phyloP scores from a whole-genome alignment of 2,888 invertebrate genomes.

The Dascillus cervinus region DNA sequence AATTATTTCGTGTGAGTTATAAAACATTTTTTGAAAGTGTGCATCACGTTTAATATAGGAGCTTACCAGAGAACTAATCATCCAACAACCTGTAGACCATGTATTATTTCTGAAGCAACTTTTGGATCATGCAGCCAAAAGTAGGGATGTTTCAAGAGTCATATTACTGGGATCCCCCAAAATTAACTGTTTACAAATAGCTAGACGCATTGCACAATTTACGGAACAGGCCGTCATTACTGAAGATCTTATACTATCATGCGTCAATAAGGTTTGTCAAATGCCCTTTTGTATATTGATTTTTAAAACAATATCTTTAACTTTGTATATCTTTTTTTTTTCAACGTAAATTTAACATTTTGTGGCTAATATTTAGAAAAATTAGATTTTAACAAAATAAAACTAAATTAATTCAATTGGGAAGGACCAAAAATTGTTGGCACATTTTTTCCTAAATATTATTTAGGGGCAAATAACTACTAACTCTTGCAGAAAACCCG shows the following conservation, averaged over 20 bases:
- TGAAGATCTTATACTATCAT: slow-evolving; percentile 17
- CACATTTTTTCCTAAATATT: slow-evolving; percentile 2
- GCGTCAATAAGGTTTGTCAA: neutral
- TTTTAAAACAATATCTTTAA: too few species aligned
- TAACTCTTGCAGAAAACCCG: too few species aligned
- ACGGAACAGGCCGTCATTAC: slow-evolving; percentile 33
- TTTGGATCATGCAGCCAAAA: slow-evolving; percentile 43
- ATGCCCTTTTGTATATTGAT: too few species aligned
- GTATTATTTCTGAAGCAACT: slow-evolving; percentile 54
- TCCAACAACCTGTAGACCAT: slow-evolving; percentile 56
- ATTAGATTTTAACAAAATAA: too few species aligned
- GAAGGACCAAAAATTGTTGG: neutral
- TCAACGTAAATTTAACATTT: too few species aligned
- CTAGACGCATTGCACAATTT: slow-evolving; percentile 26
- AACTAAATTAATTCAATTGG: neutral
- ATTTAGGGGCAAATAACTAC: slow-evolving; percentile 2
- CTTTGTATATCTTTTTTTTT: too few species aligned
- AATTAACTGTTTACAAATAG: slow-evolving; percentile 34
- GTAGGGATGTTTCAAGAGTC: slow-evolving; percentile 46
- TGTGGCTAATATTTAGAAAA: too few species aligned
- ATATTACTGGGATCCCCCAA: slow-evolving; percentile 51
- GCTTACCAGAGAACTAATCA: slow-evolving; percentile 50
- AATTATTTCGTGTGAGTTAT: slow-evolving; percentile 51
- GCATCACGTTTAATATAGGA: slow-evolving; percentile 42
- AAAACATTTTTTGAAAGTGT: slow-evolving; percentile 1